These are phyloP conservation scores for Chionoecetes opilio DNA, from an alignment of 1,140 invertebrate genomes.

Conservation along the genomic window DNA sequence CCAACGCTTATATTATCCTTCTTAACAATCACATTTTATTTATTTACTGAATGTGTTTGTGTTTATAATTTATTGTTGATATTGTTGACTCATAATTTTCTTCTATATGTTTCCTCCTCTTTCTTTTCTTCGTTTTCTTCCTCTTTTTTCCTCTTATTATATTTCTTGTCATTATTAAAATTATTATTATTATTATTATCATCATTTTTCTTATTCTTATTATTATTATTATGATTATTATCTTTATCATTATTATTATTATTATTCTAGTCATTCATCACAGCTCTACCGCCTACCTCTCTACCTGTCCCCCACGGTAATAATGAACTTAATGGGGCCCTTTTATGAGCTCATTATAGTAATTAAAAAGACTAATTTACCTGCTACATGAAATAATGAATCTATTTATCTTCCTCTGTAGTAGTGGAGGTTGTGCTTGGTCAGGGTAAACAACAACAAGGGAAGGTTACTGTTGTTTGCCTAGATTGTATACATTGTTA, in stretches of 20 bases:
- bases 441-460: no score
- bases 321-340: background rate
- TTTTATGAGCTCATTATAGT: background rate
- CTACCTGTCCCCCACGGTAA: background rate
- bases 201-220: background rate
- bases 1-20: no score
- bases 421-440: no score
- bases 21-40: no score
- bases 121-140: background rate
- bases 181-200: background rate
- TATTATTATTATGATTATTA: background rate
- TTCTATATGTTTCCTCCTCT: background rate
- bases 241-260: no score
- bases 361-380: background rate
- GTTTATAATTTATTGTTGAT: no score
- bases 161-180: background rate
- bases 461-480: no score
- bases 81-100: background rate
- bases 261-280: no score
- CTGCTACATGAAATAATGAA: background rate
- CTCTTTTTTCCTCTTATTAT: background rate
- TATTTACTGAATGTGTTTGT: no score
- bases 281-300: background rate
- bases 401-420: background rate
- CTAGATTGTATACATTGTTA: no score